Base-by-base conservation (phyloP, 2,113 vertebrate species). In the Dicaeum eximium region DNA sequence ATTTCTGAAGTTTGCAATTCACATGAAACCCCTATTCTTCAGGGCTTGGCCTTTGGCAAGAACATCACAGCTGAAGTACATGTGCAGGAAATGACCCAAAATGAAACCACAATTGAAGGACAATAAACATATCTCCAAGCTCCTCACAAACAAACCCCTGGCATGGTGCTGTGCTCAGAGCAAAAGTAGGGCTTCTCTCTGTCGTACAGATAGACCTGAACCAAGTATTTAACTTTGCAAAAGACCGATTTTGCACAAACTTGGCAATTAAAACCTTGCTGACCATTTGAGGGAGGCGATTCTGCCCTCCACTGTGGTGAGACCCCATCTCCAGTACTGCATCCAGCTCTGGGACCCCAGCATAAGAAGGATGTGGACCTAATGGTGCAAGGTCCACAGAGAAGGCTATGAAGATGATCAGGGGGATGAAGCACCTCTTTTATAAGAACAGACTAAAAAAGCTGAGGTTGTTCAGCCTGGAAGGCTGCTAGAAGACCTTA, bases 271-370 rank as follows among this genome's bases (percentile, higher is more conserved):
- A 88, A 81, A 67, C 23, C 24, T 24, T 35, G 16, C 19, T 30
- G 50, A 23, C 15, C 2, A 37, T n/a, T 45, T 0, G 1, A 60
- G 38, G 20, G 28, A 74, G 60, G 61, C 0, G 0, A 53, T 60
- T 81, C 20, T 73, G 31, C 37, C 28, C 44, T 56, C 53, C 17
- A 15, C 22, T 51, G 9, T 45, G 0, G 0, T 38, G 53, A 51
- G 51, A 30, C 23, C 15, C 15, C 13, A 22, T 25, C 58, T 44
- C 50, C 25, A 72, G 27, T 19, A 42, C 31, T 37, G 58, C 86
- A 73, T 21, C 19, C 77, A 51, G 51, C 44, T 51, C 33, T 28
- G 33, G 23, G 19, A 57, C 15, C 10, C 16, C 11, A 17, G 2
- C 11, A 25, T 1, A 10, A 51, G 37, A 38, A 45, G 24, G 60